Percentiles rank a stretch among this genome's conserved stretches.
These are phyloP conservation scores for Clarias magur DNA, from an alignment of 2,113 vertebrate species.

Conservation along the genomic window DNA sequence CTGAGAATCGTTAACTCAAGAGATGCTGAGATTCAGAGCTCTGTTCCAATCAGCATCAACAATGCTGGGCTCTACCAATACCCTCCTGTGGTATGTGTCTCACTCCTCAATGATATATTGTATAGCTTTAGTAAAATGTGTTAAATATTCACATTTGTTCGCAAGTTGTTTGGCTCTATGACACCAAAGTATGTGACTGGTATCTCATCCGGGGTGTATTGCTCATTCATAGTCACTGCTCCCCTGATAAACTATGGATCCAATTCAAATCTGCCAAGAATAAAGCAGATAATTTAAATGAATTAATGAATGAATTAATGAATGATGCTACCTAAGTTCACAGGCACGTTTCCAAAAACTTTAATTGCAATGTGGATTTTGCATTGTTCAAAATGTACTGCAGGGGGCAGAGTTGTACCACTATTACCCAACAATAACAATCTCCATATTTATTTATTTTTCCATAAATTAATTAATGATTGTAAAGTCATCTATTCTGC, in stretches of 20 bases:
- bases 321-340: not conserved
- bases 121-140: not conserved
- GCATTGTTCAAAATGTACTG: not conserved
- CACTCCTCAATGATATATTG: not conserved
- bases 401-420: slow-evolving; percentile 14
- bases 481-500: not conserved
- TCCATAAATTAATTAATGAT: not conserved
- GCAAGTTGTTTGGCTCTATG: not conserved
- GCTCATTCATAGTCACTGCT: not conserved
- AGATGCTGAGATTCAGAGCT: slow-evolving; percentile 58
- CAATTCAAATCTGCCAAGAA: not conserved
- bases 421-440: not conserved
- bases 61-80: slow-evolving; percentile 58
- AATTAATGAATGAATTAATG: not conserved
- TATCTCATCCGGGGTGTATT: not conserved
- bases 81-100: slow-evolving; percentile 56
- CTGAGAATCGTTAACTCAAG: slow-evolving; percentile 61
- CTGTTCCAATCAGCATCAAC: slow-evolving; percentile 54
- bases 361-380: not conserved
- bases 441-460: too few species aligned
- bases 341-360: not conserved
- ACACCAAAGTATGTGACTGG: not conserved
- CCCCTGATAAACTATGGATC: not conserved
- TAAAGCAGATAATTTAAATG: not conserved
- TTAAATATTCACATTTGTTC: not conserved